A percentile compares a stretch with the other conserved stretches of the same genome.
These are phyloP conservation scores for Eucera pruinosa DNA, from an alignment of 2,888 invertebrate genomes.

Conservation along the genomic window DNA sequence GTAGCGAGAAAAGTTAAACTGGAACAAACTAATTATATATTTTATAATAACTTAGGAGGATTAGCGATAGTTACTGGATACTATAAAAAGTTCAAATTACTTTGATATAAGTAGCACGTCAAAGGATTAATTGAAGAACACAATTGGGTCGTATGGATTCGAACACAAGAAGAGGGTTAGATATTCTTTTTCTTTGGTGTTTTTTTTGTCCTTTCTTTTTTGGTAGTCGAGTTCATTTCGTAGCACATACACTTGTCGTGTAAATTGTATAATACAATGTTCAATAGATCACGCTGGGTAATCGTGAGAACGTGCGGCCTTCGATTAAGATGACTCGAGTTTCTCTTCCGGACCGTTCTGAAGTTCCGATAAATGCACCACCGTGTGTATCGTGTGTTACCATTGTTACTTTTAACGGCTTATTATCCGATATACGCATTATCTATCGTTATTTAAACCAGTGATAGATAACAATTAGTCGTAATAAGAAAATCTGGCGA, in stretches of 20 bases:
- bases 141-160: too few relatives aligned
- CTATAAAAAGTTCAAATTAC: too few relatives aligned
- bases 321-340: constrained; percentile 45
- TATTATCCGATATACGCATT: constrained; percentile 66
- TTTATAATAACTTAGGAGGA: too few relatives aligned
- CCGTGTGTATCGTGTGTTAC: constrained; percentile 46
- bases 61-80: too few relatives aligned
- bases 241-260: background rate
- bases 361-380: constrained; percentile 57
- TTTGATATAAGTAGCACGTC: too few relatives aligned
- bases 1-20: too few relatives aligned
- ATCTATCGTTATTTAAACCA: constrained; percentile 68
- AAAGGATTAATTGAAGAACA: too few relatives aligned
- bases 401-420: constrained; percentile 61
- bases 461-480: constrained; percentile 71
- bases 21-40: too few relatives aligned
- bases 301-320: constrained; percentile 47
- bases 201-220: background rate
- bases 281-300: constrained; percentile 69
- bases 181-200: background rate
- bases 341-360: constrained; percentile 57
- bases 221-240: background rate
- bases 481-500: constrained; percentile 73
- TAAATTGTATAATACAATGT: constrained; percentile 9
- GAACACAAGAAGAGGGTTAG: too few relatives aligned